These are phyloP conservation scores for Osmerus mordax DNA, from an alignment of 2,113 vertebrate genomes.

Conservation along the genomic window DNA sequence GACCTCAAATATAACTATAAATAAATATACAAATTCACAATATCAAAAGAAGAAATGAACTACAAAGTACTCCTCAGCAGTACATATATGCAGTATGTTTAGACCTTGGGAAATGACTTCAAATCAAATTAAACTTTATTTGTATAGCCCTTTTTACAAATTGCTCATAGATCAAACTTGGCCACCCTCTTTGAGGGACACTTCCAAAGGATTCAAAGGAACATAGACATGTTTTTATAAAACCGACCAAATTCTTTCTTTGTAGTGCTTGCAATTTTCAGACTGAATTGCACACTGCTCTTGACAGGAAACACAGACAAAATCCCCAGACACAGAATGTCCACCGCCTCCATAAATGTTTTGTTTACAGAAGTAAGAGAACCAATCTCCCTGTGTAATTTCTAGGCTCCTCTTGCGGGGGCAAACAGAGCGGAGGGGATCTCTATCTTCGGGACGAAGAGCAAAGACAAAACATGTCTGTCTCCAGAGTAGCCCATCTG, in stretches of 20 bases:
- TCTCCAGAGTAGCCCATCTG: slow-evolving; percentile 6
- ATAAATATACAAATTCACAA: no score
- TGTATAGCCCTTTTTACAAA: no score
- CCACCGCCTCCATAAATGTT: neutral
- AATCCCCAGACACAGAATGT: neutral
- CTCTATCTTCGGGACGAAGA: neutral
- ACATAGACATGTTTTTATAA: neutral
- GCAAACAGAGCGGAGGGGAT: neutral
- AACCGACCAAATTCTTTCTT: neutral
- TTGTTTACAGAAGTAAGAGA: neutral
- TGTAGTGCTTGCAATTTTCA: neutral
- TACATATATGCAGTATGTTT: no score
- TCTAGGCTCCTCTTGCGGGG: neutral
- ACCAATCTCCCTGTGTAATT: slow-evolving; percentile 1
- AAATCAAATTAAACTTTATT: no score
- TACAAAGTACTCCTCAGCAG: no score
- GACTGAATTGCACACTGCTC: neutral
- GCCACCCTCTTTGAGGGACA: no score
- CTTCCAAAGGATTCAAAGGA: no score
- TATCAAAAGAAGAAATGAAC: no score
- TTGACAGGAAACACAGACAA: slow-evolving; percentile 2
- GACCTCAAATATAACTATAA: no score
- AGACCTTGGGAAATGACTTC: no score
- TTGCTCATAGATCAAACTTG: no score
- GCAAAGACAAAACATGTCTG: slow-evolving; percentile 7